phyloP scores from a whole-genome alignment of 92 coral and sea anemone genomes.

The Palythoa caribaeorum region DNA sequence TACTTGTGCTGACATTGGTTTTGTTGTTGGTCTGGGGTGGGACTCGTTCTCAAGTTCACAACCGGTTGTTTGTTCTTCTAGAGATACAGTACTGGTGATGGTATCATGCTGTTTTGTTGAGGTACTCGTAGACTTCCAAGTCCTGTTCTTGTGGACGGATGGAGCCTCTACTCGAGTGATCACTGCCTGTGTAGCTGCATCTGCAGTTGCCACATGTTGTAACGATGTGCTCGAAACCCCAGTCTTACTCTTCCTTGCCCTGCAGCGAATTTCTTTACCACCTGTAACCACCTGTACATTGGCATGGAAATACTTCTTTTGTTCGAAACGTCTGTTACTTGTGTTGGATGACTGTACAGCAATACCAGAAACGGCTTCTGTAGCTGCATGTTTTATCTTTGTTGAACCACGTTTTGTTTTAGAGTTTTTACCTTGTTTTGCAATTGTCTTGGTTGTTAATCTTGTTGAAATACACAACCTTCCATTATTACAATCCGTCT shows the following conservation, averaged over 20 bases:
- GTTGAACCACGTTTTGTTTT: not conserved
- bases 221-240: not conserved
- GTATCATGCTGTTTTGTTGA: not conserved
- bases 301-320: constrained; percentile 5
- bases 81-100: not conserved
- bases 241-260: not conserved
- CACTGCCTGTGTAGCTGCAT: constrained; percentile 18
- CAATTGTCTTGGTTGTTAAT: not conserved
- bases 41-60: not conserved
- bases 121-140: not conserved
- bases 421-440: not conserved
- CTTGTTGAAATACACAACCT: not conserved
- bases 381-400: not conserved
- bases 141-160: not conserved
- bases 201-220: constrained; percentile 1
- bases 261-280: not conserved
- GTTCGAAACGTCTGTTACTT: not conserved
- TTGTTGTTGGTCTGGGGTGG: not conserved
- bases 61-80: not conserved
- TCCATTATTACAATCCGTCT: not conserved
- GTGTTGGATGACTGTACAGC: not conserved
- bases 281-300: constrained; percentile 25
- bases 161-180: not conserved
- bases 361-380: not conserved
- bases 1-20: not conserved